These are phyloP conservation scores for Kryphioiulus occultus DNA, from an alignment of 2,888 invertebrate species.

Conservation along the genomic window DNA sequence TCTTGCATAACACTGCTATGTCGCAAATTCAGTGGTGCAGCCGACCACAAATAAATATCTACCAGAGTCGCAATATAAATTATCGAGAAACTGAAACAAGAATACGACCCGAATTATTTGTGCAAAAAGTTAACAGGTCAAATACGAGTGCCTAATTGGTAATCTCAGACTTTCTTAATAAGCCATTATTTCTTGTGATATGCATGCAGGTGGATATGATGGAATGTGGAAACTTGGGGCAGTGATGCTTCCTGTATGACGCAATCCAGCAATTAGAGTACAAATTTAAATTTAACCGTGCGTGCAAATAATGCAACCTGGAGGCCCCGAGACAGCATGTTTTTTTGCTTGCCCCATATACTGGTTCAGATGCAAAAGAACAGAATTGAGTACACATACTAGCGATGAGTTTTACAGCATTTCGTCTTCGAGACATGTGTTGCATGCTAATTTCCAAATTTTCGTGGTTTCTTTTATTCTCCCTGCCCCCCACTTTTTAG, in stretches of 20 bases:
- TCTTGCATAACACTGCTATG: no score
- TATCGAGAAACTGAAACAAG: background rate
- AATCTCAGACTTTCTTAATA: background rate
- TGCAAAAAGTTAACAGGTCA: background rate
- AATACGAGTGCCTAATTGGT: background rate
- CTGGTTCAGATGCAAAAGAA: background rate
- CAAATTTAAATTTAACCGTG: constrained; percentile 3
- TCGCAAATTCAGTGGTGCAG: background rate
- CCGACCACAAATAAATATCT: background rate
- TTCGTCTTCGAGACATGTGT: constrained; percentile 14
- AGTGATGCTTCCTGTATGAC: constrained; percentile 11
- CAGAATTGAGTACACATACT: background rate
- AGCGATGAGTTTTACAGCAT: constrained; percentile 17
- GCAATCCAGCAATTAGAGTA: background rate
- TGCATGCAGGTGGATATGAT: no score
- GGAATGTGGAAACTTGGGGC: background rate
- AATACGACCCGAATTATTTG: no score
- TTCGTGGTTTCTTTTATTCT: background rate
- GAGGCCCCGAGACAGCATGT: background rate
- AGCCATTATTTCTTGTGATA: background rate
- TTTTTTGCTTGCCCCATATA: background rate
- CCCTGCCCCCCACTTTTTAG: background rate
- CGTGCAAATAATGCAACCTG: constrained; percentile 23
- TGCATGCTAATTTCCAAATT: constrained; percentile 23
- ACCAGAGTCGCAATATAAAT: background rate